These are phyloP conservation scores for Plectus sambesii DNA, from an alignment of 1,140 invertebrate species.

Conservation along the genomic window DNA sequence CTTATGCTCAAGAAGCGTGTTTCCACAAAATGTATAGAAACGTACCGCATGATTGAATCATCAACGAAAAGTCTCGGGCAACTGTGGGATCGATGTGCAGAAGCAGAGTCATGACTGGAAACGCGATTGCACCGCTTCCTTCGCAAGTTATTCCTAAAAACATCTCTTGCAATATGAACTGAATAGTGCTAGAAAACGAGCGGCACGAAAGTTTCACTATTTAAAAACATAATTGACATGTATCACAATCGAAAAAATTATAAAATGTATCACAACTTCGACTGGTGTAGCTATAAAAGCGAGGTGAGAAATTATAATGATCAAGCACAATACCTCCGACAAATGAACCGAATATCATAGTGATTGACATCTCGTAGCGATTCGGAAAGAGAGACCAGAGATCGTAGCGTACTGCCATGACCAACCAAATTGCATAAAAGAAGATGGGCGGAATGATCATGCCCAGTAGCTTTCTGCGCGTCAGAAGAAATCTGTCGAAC, in stretches of 20 bases:
- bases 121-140: conserved; percentile 35
- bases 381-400: conserved; percentile 27
- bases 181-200: not conserved
- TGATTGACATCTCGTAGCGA: conserved; percentile 31
- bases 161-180: not conserved
- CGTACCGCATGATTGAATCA: conserved; percentile 31
- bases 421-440: conserved; percentile 26
- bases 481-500: too few species aligned
- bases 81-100: conserved; percentile 27
- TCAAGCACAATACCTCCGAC: conserved; percentile 25
- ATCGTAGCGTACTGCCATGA: conserved; percentile 32
- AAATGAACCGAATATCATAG: conserved; percentile 32
- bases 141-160: conserved; percentile 33
- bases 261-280: too few species aligned
- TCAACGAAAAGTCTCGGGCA: conserved; percentile 34
- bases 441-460: conserved; percentile 28
- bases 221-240: not conserved
- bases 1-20: too few species aligned
- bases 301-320: not conserved
- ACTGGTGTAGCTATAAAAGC: too few species aligned
- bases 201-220: not conserved
- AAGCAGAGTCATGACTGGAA: conserved; percentile 36
- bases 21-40: too few species aligned
- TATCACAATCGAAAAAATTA: too few species aligned
- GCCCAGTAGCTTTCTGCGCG: conserved; percentile 26